Percentiles rank a stretch among this genome's conserved stretches.
Conservation (phyloP, 2,888 invertebrate species). For the Pseudolycoriella hygida region DNA sequence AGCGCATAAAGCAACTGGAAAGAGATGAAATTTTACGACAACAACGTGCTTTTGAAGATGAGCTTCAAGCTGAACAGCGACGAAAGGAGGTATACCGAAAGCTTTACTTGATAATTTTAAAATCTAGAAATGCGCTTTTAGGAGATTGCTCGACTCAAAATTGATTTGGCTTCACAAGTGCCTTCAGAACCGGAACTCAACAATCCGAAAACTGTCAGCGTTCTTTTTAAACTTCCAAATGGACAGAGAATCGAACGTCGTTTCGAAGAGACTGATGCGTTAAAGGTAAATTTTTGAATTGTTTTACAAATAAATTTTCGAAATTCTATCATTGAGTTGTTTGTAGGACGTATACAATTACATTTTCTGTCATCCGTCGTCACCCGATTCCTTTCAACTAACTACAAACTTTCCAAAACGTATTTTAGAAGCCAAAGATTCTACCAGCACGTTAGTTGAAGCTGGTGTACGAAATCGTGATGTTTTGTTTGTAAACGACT, state of each 20-base stretch:
- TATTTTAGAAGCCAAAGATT: conserved; percentile 37
- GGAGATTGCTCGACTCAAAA: conserved; percentile 48
- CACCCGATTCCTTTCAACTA: conserved; percentile 87
- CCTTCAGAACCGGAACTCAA: conserved; percentile 60
- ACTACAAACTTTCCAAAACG: conserved; percentile 90
- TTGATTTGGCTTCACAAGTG: conserved; percentile 42
- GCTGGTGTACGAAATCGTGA: conserved; percentile 78
- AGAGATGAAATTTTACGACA: conserved; percentile 33
- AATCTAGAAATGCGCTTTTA: no score
- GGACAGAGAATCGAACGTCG: conserved; percentile 77
- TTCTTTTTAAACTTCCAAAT: conserved; percentile 82
- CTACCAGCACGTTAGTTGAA: conserved; percentile 40
- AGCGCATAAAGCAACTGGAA: conserved; percentile 47
- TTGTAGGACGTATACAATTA: conserved; percentile 78
- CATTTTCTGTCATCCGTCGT: conserved; percentile 85
- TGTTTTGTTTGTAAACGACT: conserved; percentile 85
- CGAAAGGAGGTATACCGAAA: conserved; percentile 27
- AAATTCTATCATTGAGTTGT: conserved; percentile 7
- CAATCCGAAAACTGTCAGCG: conserved; percentile 51
- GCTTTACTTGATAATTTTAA: no score
- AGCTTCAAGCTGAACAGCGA: conserved; percentile 34
- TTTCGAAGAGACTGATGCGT: conserved; percentile 62
- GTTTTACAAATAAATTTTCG: background rate
- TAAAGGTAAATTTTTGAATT: conserved; percentile 42
- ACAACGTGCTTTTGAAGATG: conserved; percentile 32